A percentile compares a stretch with the other conserved stretches of the same genome.
Evolutionary conservation across 1,140 invertebrate species (phyloP).

Genomic region (Aphelinus certus): DNA sequence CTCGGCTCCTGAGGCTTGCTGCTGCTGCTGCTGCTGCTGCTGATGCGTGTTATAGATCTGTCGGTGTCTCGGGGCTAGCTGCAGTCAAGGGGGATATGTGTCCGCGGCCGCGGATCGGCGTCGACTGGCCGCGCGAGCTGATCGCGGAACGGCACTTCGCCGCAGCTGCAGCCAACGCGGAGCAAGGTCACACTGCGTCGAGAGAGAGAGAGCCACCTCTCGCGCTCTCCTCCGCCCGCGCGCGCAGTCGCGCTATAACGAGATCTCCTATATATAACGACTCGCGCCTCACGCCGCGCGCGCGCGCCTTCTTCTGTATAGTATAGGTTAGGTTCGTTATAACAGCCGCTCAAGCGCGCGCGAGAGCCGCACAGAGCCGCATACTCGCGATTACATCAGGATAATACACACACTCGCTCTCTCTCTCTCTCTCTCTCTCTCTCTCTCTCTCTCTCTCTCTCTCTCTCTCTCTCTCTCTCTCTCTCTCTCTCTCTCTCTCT

Average conservation of each 20-base stretch:
- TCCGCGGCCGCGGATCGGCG: too few relatives aligned
- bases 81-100: too few relatives aligned
- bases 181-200: not conserved
- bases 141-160: not conserved
- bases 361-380: too few relatives aligned
- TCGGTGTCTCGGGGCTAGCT: too few relatives aligned
- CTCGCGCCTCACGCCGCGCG: not conserved
- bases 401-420: too few relatives aligned
- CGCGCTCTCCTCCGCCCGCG: not conserved
- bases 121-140: not conserved
- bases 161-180: too few relatives aligned
- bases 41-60: not conserved
- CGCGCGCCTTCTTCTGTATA: too few relatives aligned
- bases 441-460: not conserved
- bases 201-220: not conserved
- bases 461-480: not conserved
- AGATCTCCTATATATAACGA: not conserved
- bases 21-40: not conserved
- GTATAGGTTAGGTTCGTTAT: too few relatives aligned
- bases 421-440: not conserved
- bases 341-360: too few relatives aligned
- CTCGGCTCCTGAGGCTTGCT: slow-evolving; percentile 21
- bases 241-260: not conserved
- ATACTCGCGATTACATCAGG: too few relatives aligned
- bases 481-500: not conserved